Percentiles rank a stretch among this genome's conserved stretches.
These are phyloP conservation scores for Hoplostethus atlanticus DNA, from an alignment of 2,797 vertebrate species.

Conservation along the genomic window DNA sequence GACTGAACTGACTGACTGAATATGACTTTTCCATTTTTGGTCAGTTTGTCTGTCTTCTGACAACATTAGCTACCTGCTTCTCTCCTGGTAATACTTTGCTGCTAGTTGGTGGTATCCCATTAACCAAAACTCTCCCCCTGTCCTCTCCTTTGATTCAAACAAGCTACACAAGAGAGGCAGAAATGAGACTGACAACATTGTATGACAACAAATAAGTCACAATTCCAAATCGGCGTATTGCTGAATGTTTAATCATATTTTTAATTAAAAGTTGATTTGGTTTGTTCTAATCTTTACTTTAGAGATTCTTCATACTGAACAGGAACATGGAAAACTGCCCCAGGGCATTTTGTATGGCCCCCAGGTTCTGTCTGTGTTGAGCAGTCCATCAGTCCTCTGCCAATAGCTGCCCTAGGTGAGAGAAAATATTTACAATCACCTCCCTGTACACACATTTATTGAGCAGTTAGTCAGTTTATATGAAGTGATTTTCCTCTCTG, in stretches of 20 bases:
- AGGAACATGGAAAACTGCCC: background rate
- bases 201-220: background rate
- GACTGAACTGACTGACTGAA: too few species aligned
- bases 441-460: constrained; percentile 37
- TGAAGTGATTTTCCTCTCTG: constrained; percentile 23
- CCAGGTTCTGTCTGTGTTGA: background rate
- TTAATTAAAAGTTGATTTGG: too few species aligned
- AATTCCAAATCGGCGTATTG: too few species aligned
- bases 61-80: constrained; percentile 38
- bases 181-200: background rate
- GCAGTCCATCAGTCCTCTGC: constrained; percentile 29
- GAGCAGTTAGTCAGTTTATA: constrained; percentile 25
- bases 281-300: background rate
- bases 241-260: too few species aligned
- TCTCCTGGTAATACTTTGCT: constrained; percentile 26
- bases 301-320: constrained; percentile 18
- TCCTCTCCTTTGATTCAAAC: background rate
- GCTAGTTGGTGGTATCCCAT: constrained; percentile 27
- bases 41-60: background rate
- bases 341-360: background rate
- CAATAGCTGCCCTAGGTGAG: constrained; percentile 41
- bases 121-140: constrained; percentile 27
- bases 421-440: constrained; percentile 31
- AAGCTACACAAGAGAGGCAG: constrained; percentile 2
- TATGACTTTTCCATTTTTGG: background rate